phyloP scores from a whole-genome alignment of 2,113 vertebrate genomes.

The Acanthisitta chloris region DNA sequence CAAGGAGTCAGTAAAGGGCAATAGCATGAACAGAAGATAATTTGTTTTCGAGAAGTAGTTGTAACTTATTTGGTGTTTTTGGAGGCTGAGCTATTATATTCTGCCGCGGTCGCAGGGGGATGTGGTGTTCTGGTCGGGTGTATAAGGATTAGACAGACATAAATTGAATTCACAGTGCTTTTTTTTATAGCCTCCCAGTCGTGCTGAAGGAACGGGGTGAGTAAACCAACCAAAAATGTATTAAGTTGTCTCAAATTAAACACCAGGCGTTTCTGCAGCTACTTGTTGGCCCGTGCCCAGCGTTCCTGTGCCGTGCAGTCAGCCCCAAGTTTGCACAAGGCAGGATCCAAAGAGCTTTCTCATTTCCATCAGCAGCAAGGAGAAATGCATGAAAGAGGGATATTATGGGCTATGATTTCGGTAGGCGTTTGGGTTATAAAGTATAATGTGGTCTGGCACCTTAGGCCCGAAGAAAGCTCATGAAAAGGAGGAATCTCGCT shows the following conservation, averaged over 20 bases:
- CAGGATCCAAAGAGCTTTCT: not conserved
- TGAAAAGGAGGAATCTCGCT: not conserved
- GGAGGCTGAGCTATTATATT: not conserved
- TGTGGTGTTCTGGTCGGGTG: not conserved
- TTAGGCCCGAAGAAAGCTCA: not conserved
- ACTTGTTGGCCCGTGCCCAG: conserved; percentile 4
- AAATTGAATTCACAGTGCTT: not conserved
- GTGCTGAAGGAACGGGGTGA: not conserved
- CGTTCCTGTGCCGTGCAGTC: not conserved
- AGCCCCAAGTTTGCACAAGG: not conserved
- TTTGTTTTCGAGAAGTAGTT: conserved; percentile 7
- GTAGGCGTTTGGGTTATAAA: not conserved
- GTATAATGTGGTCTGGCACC: not conserved
- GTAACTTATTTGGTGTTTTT: not conserved
- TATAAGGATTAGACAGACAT: not conserved
- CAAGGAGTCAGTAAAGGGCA: conserved; percentile 8
- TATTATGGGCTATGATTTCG: not conserved
- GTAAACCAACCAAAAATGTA: not conserved
- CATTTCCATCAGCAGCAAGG: not conserved
- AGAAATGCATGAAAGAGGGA: not conserved
- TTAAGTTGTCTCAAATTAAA: conserved; percentile 4
- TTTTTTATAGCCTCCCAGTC: not conserved
- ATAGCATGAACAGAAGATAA: not conserved
- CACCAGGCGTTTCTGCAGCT: not conserved
- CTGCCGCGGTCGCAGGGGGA: not conserved